Evolutionary conservation across 2,797 vertebrate genomes (phyloP).

Genomic region (Loris lydekkerianus): DNA sequence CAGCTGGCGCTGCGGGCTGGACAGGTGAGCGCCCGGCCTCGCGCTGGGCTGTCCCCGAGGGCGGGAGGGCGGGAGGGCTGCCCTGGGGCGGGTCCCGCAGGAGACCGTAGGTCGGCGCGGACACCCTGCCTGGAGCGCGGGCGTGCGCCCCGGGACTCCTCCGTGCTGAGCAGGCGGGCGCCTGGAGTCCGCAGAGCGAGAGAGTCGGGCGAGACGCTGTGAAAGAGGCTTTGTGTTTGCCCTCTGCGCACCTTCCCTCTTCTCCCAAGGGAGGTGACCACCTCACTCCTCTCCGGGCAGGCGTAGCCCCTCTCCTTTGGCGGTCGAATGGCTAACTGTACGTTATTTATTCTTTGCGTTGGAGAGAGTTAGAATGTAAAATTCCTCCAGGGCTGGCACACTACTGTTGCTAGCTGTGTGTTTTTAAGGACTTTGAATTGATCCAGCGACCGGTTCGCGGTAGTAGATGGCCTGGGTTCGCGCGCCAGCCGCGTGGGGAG

Average conservation of each 20-base stretch:
- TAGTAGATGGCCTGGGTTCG: background rate
- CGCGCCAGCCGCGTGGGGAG: background rate
- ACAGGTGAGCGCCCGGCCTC: conserved; percentile 88
- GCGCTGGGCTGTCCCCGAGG: background rate
- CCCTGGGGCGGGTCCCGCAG: background rate
- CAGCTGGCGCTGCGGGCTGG: conserved; percentile 91
- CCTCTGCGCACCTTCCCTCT: background rate
- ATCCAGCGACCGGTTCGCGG: background rate
- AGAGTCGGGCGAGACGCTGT: background rate
- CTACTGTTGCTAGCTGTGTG: background rate
- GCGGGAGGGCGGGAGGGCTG: background rate
- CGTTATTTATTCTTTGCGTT: conserved; percentile 10
- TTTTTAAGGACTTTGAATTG: background rate
- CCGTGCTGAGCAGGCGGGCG: background rate
- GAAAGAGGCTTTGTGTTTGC: conserved; percentile 53
- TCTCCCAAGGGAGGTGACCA: background rate
- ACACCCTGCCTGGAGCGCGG: background rate
- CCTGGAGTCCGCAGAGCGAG: background rate
- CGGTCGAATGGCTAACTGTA: background rate
- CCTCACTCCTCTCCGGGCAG: background rate
- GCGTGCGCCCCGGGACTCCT: background rate
- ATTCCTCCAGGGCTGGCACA: background rate
- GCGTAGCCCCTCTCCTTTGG: background rate
- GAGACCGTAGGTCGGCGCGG: background rate
- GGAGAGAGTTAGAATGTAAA: background rate